Conservation (phyloP, 2,113 vertebrate genomes). For the Urocynchramus pylzowi region DNA sequence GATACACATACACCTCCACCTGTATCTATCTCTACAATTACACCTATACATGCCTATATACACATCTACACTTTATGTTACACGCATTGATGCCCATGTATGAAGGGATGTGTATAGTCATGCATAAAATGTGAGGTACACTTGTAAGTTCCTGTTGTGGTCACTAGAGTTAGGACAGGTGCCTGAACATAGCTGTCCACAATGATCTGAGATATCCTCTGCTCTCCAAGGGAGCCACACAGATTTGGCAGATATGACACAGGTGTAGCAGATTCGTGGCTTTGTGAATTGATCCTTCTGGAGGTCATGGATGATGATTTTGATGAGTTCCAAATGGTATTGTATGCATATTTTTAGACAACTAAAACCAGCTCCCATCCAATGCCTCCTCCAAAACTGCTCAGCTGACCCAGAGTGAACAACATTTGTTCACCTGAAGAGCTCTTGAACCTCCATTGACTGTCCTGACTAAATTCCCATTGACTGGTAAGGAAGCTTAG, state of each 20-base stretch:
- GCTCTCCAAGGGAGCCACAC: background rate
- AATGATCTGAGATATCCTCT: background rate
- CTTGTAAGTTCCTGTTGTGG: background rate
- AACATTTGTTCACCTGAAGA: background rate
- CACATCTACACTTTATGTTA: background rate
- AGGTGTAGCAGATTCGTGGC: background rate
- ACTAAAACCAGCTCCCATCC: background rate
- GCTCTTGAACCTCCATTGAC: background rate
- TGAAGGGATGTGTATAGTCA: background rate
- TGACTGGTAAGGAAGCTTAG: background rate
- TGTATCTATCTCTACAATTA: background rate
- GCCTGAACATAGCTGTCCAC: background rate
- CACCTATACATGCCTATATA: background rate
- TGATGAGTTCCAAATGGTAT: background rate
- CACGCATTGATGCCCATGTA: fast-evolving
- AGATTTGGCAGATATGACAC: background rate
- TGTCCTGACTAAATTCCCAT: background rate
- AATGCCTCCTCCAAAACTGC: background rate
- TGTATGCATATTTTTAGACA: background rate
- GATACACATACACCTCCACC: background rate
- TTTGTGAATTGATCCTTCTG: background rate
- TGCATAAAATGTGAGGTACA: background rate
- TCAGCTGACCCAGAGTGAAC: background rate
- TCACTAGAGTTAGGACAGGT: background rate
- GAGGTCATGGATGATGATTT: fast-evolving